Conservation (phyloP, 2,797 vertebrate genomes). For the Rhinatrema bivittatum region DNA sequence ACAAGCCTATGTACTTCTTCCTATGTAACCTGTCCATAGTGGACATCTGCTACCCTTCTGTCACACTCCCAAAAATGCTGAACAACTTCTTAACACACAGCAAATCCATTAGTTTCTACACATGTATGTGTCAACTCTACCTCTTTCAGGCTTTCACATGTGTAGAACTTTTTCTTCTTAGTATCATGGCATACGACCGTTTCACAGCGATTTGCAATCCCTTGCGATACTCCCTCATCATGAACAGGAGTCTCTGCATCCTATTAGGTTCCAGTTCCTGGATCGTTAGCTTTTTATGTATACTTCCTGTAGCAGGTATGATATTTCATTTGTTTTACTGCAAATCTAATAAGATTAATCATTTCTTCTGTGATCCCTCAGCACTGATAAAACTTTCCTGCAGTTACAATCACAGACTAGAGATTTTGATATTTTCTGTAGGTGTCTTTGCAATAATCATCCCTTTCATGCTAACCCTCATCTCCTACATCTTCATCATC, state of each 20-base stretch:
- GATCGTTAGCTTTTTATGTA: neutral
- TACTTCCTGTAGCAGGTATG: too few relatives aligned
- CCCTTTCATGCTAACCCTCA: constrained; percentile 14
- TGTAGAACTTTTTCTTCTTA: neutral
- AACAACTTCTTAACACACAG: neutral
- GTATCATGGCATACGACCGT: constrained; percentile 2
- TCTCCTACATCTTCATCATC: constrained; percentile 36
- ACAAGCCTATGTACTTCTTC: constrained; percentile 7
- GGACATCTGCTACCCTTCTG: neutral
- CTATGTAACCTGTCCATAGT: constrained; percentile 1
- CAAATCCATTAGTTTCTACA: neutral
- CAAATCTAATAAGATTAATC: too few relatives aligned
- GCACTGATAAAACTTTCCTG: too few relatives aligned
- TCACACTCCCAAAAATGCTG: neutral
- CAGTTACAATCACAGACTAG: too few relatives aligned
- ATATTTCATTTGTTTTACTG: too few relatives aligned
- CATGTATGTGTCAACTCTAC: constrained; percentile 1
- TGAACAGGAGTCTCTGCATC: neutral
- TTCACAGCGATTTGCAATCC: constrained; percentile 1
- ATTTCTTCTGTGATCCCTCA: too few relatives aligned
- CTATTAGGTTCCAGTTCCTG: neutral
- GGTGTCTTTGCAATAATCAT: too few relatives aligned
- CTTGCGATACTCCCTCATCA: neutral
- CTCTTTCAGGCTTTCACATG: neutral
- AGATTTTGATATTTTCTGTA: too few relatives aligned